Evolutionary conservation across 2,113 vertebrate genomes (phyloP).

Genomic region (Microtus richardsoni): DNA sequence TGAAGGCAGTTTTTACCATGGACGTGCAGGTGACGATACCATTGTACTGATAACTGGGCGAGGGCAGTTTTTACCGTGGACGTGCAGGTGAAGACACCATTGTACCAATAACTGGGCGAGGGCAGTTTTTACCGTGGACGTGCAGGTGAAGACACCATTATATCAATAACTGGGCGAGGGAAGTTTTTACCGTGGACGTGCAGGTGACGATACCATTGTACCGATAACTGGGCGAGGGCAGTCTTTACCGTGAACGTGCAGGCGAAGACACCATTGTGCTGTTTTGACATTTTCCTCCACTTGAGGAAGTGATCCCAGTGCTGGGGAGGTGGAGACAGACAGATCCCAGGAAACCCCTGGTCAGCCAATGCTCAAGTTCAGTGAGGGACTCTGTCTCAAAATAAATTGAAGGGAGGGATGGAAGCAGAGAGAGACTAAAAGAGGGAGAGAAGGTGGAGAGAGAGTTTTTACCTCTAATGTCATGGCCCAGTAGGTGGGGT

Average conservation of each 20-base stretch:
- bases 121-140: too few species aligned
- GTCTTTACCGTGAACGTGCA: too few species aligned
- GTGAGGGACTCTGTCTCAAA: not conserved
- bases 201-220: not conserved
- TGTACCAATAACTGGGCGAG: not conserved
- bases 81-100: not conserved
- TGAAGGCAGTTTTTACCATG: not conserved
- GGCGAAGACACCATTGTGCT: not conserved
- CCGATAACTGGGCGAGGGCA: too few species aligned
- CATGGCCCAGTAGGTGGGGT: not conserved
- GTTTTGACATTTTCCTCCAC: not conserved
- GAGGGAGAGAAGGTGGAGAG: not conserved
- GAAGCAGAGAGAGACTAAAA: not conserved
- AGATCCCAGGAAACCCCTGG: too few species aligned
- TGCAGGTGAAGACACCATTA: not conserved
- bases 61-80: too few species aligned
- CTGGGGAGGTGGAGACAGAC: not conserved
- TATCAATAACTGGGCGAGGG: not conserved
- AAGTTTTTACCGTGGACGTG: not conserved
- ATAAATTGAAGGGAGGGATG: not conserved
- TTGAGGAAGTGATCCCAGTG: not conserved
- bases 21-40: not conserved
- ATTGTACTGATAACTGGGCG: too few species aligned
- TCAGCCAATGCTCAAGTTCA: not conserved
- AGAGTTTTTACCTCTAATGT: not conserved